Base-by-base conservation (phyloP, 2,797 vertebrate genomes). In the Clarias platycephalus region DNA sequence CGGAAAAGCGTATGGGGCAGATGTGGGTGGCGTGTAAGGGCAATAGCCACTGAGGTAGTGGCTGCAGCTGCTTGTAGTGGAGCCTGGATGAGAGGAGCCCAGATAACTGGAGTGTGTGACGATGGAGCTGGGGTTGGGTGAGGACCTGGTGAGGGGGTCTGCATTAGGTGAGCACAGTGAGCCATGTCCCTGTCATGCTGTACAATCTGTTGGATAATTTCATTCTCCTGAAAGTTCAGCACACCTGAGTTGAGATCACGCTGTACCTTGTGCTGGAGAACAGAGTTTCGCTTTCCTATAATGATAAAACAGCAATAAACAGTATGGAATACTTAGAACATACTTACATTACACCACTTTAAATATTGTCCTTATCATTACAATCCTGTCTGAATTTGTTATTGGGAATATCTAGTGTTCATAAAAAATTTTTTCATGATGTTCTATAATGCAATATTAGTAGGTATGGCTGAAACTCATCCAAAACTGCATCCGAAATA, bases 141-240 rank as follows among this genome's bases (percentile, higher is more conserved):
- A 0, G 95, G 93, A 0, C 92, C 93, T 89, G 95, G 95, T 0
- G 93, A 88, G 0, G 94, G 94, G 0, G 95, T 95, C 91, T 97
- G 97, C 83, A 95, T 93, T 0, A 96, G 95, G 90, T 96, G 97
- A 0, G 97, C 96, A 2, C 96, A 97, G 72, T 97, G 96, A 9
- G 98, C 97, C 98, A 99, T 99, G 93, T 99, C 97, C 0, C 98
- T 95, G 93, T 99, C 98, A 0, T 99, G 98, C 90, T 98, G 97
- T 88, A 99, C 98, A 2, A 99, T 99, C 95, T 97, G 97, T 95
- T 99, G 98, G 94, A 99, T 99, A 91, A 99, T 99, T 94, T 98
- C 98, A 0, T 94, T 98, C 93, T 99, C 98, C 71, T 97, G 97
- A 91, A 96, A 95, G 95, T 99, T 97, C 87, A 98, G 95, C 79